A percentile compares a stretch with the other conserved stretches of the same genome.
Conservation (phyloP, 2,888 invertebrate genomes). For the Vanessa cardui region DNA sequence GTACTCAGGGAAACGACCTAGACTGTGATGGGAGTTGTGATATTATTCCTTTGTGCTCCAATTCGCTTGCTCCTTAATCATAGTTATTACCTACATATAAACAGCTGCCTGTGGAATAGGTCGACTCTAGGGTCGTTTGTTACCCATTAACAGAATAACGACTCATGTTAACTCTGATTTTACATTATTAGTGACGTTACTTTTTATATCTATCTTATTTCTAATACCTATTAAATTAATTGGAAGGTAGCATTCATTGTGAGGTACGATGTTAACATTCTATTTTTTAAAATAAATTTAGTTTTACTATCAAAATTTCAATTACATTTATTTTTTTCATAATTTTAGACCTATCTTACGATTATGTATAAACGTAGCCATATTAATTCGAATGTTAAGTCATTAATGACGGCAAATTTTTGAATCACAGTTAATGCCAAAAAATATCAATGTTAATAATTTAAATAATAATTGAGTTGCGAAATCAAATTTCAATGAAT, state of each 20-base stretch:
- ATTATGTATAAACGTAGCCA: too few species aligned
- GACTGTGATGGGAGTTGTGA: conserved; percentile 67
- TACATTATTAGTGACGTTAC: conserved; percentile 13
- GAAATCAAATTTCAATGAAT: too few species aligned
- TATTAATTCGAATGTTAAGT: too few species aligned
- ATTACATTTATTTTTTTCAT: too few species aligned
- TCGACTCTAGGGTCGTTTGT: conserved; percentile 43
- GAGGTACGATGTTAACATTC: too few species aligned
- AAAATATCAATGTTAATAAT: too few species aligned
- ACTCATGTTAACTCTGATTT: conserved; percentile 29
- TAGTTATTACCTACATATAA: conserved; percentile 69
- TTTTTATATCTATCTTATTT: not conserved
- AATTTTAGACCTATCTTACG: too few species aligned
- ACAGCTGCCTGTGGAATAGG: conserved; percentile 44
- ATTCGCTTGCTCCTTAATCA: conserved; percentile 70
- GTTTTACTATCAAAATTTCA: too few species aligned
- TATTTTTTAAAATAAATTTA: too few species aligned
- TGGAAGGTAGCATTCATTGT: not conserved
- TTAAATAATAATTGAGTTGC: too few species aligned
- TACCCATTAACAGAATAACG: conserved; percentile 27
- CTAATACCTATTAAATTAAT: not conserved
- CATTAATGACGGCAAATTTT: too few species aligned
- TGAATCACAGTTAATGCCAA: too few species aligned
- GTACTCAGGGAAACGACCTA: conserved; percentile 59
- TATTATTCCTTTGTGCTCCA: conserved; percentile 77